These are phyloP conservation scores for Globodera rostochiensis DNA, from an alignment of 1,140 invertebrate species.

Conservation along the genomic window DNA sequence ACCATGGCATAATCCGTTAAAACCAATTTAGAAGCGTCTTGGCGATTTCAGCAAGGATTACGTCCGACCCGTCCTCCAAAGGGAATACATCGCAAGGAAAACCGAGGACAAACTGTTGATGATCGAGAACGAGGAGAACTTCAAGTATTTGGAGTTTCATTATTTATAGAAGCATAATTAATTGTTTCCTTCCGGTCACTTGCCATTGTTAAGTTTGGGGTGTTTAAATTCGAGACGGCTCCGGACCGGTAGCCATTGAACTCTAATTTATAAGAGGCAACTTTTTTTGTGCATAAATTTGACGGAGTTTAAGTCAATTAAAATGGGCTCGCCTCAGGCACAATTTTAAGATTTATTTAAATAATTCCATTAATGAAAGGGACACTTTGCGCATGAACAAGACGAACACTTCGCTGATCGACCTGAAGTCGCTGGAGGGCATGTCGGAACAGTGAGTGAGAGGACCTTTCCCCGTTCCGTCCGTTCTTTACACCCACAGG, in stretches of 20 bases:
- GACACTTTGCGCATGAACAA: constrained; percentile 36
- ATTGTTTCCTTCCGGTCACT: too few species aligned
- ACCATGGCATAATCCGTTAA: background rate
- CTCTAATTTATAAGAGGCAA: too few species aligned
- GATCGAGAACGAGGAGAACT: constrained; percentile 49
- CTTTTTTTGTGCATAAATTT: too few species aligned
- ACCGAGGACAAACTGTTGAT: constrained; percentile 46
- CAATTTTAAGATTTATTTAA: too few species aligned
- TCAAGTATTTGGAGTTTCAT: constrained; percentile 34
- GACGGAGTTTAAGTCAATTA: too few species aligned
- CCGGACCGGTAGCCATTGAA: too few species aligned
- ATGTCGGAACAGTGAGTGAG: constrained; percentile 40
- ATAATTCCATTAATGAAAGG: background rate
- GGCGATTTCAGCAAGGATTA: constrained; percentile 42
- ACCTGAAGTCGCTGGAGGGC: constrained; percentile 39
- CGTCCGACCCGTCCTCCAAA: constrained; percentile 37
- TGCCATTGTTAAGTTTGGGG: background rate
- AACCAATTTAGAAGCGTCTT: constrained; percentile 40
- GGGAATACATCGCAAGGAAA: constrained; percentile 39
- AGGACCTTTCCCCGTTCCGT: background rate
- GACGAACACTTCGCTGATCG: constrained; percentile 35
- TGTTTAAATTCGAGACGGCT: too few species aligned
- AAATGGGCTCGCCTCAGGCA: too few species aligned
- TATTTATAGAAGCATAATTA: too few species aligned
- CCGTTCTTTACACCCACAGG: constrained; percentile 6